phyloP scores from a whole-genome alignment of 2,113 vertebrate genomes.

The Thymallus thymallus region DNA sequence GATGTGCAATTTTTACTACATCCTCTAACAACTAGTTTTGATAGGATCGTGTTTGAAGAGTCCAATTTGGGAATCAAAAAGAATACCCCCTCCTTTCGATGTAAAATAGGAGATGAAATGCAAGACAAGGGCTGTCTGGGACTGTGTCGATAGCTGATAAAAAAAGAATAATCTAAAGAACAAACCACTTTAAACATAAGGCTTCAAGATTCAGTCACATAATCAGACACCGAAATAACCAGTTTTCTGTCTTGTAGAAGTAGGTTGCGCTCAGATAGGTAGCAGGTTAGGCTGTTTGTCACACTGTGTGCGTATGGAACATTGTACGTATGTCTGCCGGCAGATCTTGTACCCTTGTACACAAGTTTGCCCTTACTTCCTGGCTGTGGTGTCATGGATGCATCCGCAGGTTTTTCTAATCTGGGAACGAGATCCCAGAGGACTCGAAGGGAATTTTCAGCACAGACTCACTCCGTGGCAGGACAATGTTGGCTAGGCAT shows the following conservation, averaged over 20 bases:
- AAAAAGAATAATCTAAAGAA: too few species aligned
- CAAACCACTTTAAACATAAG: background rate
- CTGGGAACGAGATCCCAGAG: constrained; percentile 7
- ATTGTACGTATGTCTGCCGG: constrained; percentile 17
- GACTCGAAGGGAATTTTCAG: background rate
- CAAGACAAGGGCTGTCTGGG: background rate
- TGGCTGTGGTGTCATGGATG: constrained; percentile 16
- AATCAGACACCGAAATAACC: background rate
- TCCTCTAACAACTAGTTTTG: constrained; percentile 19
- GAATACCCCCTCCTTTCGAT: constrained; percentile 18
- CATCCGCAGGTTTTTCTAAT: constrained; percentile 15
- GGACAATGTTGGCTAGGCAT: background rate
- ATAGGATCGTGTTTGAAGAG: constrained; percentile 16
- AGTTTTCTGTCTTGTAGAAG: background rate
- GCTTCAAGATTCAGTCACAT: background rate
- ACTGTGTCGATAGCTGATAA: background rate
- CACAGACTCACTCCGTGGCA: background rate
- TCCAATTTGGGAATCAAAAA: constrained; percentile 31
- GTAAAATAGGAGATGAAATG: constrained; percentile 12
- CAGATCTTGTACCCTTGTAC: constrained; percentile 7
- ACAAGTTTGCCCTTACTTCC: background rate
- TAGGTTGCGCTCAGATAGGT: constrained; percentile 4
- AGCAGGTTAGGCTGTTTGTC: background rate
- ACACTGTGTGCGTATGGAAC: background rate
- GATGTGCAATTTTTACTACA: constrained; percentile 22